Evolutionary conservation across 2,113 vertebrate species (phyloP).

Genomic region (Mus spicilegus): DNA sequence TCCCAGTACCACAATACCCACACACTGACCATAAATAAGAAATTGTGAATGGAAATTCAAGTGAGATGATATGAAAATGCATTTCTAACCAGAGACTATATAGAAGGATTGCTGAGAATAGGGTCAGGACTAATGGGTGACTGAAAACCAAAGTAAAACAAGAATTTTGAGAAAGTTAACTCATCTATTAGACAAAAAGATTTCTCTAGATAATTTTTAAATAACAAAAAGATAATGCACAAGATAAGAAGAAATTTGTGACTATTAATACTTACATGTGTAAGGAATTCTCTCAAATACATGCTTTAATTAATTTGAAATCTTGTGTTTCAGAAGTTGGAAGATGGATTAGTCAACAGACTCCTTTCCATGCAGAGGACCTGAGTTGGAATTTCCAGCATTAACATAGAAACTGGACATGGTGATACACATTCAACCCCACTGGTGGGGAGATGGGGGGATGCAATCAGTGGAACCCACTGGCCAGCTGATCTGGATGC

Average conservation of each 20-base stretch:
- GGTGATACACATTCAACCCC: not conserved
- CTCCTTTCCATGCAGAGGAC: not conserved
- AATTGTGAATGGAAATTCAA: not conserved
- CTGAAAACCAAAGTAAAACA: not conserved
- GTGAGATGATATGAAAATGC: not conserved
- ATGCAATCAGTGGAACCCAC: not conserved
- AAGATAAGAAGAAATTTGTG: not conserved
- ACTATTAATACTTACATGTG: not conserved
- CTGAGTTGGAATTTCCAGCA: not conserved
- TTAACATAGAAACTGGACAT: not conserved
- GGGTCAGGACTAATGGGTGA: not conserved
- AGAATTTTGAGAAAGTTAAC: not conserved
- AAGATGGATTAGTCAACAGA: not conserved
- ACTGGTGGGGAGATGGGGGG: not conserved
- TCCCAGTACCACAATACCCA: not conserved
- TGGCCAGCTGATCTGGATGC: too few species aligned
- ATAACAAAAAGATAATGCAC: not conserved
- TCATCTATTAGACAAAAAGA: not conserved
- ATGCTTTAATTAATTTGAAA: not conserved
- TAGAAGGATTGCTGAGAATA: not conserved
- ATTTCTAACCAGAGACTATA: not conserved
- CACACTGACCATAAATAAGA: not conserved
- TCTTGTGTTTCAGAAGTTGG: not conserved
- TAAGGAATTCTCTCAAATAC: not conserved
- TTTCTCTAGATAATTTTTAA: not conserved